Evolutionary conservation across 2,113 vertebrate species (phyloP).

Genomic region (Ochotona curzoniae): DNA sequence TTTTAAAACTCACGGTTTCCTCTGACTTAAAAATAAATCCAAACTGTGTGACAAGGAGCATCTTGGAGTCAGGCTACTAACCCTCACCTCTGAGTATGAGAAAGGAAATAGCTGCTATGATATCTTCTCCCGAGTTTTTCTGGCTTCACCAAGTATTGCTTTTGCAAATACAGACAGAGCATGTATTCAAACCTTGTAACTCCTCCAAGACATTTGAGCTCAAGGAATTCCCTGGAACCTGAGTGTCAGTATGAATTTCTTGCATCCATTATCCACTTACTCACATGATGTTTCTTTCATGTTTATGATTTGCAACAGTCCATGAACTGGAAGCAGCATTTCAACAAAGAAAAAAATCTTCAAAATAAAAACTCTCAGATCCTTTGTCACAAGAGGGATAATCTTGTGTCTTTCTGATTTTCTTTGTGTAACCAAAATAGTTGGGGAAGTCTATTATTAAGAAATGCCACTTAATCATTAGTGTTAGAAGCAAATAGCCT

Average conservation of each 20-base stretch:
- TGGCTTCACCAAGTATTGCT: neutral
- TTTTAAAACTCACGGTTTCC: neutral
- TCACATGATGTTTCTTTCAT: neutral
- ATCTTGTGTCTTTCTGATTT: neutral
- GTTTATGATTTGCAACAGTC: neutral
- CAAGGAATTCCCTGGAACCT: neutral
- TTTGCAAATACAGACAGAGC: neutral
- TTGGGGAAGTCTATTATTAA: neutral
- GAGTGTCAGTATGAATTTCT: neutral
- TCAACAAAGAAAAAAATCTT: neutral
- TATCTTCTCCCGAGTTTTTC: neutral
- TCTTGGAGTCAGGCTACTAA: neutral
- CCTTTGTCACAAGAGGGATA: neutral
- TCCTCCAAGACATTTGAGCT: neutral
- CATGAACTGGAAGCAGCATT: neutral
- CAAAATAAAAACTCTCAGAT: neutral
- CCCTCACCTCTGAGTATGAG: neutral
- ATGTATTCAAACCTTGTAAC: neutral
- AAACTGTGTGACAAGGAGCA: neutral
- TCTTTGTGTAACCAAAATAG: neutral
- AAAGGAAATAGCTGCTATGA: neutral
- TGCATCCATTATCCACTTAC: neutral
- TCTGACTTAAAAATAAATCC: neutral
- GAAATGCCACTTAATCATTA: neutral
- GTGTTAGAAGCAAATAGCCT: neutral